phyloP scores from a whole-genome alignment of 2,797 vertebrate genomes.

The Chaetodon trifasciatus region DNA sequence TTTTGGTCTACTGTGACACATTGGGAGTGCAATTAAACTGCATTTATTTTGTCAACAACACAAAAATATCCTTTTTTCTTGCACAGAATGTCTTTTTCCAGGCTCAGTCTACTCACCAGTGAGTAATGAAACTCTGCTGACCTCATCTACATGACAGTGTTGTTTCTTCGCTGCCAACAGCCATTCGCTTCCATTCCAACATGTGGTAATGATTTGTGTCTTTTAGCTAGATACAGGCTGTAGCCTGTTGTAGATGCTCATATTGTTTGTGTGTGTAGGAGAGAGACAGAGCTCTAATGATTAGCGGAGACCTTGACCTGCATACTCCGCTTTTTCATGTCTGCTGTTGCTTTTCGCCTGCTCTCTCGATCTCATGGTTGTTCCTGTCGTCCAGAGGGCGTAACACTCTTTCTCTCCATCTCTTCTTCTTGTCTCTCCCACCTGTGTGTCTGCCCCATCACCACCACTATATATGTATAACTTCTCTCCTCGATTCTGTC shows the following conservation, averaged over 20 bases:
- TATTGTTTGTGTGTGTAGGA: constrained; percentile 31
- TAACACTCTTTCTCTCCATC: constrained; percentile 1
- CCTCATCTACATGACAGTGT: neutral
- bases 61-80: neutral
- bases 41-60: neutral
- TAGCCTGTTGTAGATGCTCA: constrained; percentile 14
- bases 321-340: constrained; percentile 49
- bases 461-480: constrained; percentile 12
- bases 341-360: constrained; percentile 41
- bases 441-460: constrained; percentile 16
- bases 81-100: neutral
- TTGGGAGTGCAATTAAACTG: neutral
- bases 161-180: neutral
- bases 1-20: constrained; percentile 9
- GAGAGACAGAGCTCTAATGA: constrained; percentile 40
- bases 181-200: constrained; percentile 9
- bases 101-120: neutral
- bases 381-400: constrained; percentile 18
- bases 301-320: constrained; percentile 54
- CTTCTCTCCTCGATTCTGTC: neutral
- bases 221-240: constrained; percentile 6
- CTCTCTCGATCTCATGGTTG: constrained; percentile 19
- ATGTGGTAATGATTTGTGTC: constrained; percentile 13
- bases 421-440: constrained; percentile 17
- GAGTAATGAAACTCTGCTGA: neutral